Evolutionary conservation across 2,888 invertebrate species (phyloP).

Genomic region (Drosophila atripex): DNA sequence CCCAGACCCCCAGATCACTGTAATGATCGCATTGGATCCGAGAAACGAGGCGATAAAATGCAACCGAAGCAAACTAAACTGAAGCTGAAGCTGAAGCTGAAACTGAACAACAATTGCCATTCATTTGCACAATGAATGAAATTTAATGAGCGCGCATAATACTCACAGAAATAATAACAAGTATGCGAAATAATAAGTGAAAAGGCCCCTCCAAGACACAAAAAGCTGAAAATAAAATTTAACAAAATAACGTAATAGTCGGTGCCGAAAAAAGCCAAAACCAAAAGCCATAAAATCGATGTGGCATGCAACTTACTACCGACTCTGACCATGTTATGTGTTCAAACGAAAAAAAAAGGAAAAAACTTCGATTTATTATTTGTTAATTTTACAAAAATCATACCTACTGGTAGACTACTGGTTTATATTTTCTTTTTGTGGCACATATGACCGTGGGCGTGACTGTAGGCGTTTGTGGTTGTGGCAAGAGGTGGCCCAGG

Average conservation of each 20-base stretch:
- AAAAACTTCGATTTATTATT: constrained; percentile 24
- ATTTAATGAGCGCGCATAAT: constrained; percentile 58
- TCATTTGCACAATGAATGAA: constrained; percentile 71
- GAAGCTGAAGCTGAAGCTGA: too few relatives aligned
- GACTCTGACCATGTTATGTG: not conserved
- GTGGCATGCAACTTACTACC: constrained; percentile 47
- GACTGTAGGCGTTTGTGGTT: constrained; percentile 25
- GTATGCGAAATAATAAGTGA: constrained; percentile 33
- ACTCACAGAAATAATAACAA: constrained; percentile 36
- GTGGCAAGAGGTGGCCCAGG: constrained; percentile 2
- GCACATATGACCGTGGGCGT: constrained; percentile 19
- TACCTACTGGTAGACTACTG: not conserved
- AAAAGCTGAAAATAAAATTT: constrained; percentile 9
- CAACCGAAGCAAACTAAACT: constrained; percentile 17
- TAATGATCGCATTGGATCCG: constrained; percentile 29
- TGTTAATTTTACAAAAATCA: constrained; percentile 15
- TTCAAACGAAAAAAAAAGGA: not conserved
- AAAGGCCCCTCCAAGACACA: constrained; percentile 23
- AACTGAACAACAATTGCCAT: constrained; percentile 60
- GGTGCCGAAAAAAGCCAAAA: constrained; percentile 19
- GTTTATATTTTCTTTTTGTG: constrained; percentile 9
- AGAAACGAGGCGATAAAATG: constrained; percentile 52
- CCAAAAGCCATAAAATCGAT: constrained; percentile 25
- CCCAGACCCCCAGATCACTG: not conserved
- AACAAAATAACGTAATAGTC: constrained; percentile 39